These are phyloP conservation scores for Phalacrocorax carbo DNA, from an alignment of 2,113 vertebrate species.

Conservation along the genomic window DNA sequence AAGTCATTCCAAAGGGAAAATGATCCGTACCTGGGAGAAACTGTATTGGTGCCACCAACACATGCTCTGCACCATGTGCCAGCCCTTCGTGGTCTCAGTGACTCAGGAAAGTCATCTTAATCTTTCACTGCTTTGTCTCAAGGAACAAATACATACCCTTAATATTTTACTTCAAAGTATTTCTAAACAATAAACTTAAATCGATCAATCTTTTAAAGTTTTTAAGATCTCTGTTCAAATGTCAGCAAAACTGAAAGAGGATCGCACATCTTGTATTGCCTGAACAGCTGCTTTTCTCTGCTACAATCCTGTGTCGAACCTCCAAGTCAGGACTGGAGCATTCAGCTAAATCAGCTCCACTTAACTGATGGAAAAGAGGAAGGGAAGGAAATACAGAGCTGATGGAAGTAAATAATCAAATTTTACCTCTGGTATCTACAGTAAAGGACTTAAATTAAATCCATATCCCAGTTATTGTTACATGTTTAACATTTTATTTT, in stretches of 20 bases:
- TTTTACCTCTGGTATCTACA: neutral
- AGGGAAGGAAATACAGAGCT: neutral
- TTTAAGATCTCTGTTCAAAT: neutral
- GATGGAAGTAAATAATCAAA: neutral
- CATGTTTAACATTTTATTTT: neutral
- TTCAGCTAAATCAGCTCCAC: neutral
- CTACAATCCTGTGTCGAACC: accelerated
- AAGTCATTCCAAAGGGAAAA: neutral
- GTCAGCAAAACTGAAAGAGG: neutral
- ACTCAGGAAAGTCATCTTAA: neutral
- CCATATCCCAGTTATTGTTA: accelerated
- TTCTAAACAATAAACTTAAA: neutral
- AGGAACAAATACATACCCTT: neutral
- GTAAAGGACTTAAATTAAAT: neutral
- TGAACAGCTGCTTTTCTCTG: neutral
- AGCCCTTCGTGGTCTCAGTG: neutral
- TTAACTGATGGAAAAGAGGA: neutral
- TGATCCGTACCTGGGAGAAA: neutral
- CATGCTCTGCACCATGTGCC: accelerated
- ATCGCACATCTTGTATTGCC: accelerated
- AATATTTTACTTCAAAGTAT: neutral
- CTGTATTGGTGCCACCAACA: neutral
- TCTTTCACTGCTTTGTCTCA: neutral
- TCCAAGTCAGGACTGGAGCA: neutral
- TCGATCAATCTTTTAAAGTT: neutral